Base-by-base conservation (phyloP, 2,797 vertebrate species). In the Sebastes glaucus region DNA sequence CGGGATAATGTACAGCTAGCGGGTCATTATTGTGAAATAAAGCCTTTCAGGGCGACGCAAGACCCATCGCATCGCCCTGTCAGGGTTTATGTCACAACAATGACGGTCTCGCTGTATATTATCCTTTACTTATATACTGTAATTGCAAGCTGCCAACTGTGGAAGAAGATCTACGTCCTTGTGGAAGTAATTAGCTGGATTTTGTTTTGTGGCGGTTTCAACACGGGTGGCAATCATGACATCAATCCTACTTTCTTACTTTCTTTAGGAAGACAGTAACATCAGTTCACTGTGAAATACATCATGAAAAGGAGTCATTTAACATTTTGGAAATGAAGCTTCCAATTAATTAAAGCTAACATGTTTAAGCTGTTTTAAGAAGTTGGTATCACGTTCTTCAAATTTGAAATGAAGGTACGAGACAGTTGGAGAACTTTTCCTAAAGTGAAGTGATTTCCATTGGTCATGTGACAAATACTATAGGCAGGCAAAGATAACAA, bases 111-210 rank as follows among this genome's bases (percentile, higher is more conserved):
- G 16, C 42, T 46, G 16, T 46, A 18, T 46, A 46, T 46, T 46
- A 46, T 16, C 42, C 42, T 18, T 46, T 42, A 42, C 14, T 42
- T 42, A 42, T 6, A 42, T 42, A 42, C 38, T 42, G 53, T 38
- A 77, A 53, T 35, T 86, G 25, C 38, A 65, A 75, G 38, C 23
- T 64, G 70, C 14, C 6, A 4, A 33, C 30, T 14, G 7, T 7
- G 25, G 13, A 57, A 59, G 53, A 65, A 25, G 25, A 13, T 55
- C n/a, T 57, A 9, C 2, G 5, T 64, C 52, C 30, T 49, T 55
- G 16, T 70, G 59, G 66, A 71, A 70, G 60, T 74, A 69, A 79
- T 64, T 67, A 74, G 18, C 53, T 3, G 11, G 1, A 33, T 6
- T 23, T 35, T 1, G 2, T 65, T 55, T 57, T 0, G 16, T 28